Evolutionary conservation across 2,797 vertebrate genomes (phyloP).

Genomic region (Sebastes alutus): DNA sequence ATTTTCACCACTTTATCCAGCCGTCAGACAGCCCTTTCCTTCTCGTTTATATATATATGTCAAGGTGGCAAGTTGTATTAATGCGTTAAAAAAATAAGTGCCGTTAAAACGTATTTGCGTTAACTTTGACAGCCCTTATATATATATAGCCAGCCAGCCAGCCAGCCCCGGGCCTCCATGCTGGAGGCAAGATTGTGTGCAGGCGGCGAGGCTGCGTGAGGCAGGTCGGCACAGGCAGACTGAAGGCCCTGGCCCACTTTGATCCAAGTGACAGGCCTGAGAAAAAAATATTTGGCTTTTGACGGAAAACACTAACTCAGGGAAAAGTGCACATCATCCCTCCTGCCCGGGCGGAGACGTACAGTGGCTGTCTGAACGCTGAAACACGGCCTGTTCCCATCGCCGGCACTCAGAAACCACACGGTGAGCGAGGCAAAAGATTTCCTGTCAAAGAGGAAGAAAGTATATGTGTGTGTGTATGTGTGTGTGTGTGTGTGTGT

Average conservation of each 20-base stretch:
- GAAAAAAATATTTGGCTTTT: constrained; percentile 49
- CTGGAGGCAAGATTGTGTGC: background rate
- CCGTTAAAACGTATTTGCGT: too few relatives aligned
- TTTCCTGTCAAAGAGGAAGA: constrained; percentile 56
- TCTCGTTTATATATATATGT: too few relatives aligned
- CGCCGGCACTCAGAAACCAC: constrained; percentile 59
- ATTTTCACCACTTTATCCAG: too few relatives aligned
- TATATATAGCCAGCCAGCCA: background rate
- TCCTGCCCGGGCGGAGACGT: constrained; percentile 4
- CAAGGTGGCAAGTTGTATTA: too few relatives aligned
- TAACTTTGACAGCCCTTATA: too few relatives aligned
- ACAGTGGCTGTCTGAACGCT: constrained; percentile 28
- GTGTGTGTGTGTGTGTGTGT: background rate
- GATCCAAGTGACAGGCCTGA: constrained; percentile 35
- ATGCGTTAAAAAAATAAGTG: too few relatives aligned
- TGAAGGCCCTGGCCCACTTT: constrained; percentile 31
- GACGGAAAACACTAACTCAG: constrained; percentile 38
- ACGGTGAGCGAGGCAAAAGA: constrained; percentile 36
- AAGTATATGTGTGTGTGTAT: background rate
- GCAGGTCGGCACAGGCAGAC: background rate
- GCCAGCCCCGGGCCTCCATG: background rate
- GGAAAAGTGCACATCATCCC: constrained; percentile 24
- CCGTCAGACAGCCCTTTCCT: too few relatives aligned
- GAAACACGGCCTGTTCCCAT: constrained; percentile 25
- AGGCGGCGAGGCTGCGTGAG: background rate